These are phyloP conservation scores for Habrosyne pyritoides DNA, from an alignment of 2,888 invertebrate species.

Conservation along the genomic window DNA sequence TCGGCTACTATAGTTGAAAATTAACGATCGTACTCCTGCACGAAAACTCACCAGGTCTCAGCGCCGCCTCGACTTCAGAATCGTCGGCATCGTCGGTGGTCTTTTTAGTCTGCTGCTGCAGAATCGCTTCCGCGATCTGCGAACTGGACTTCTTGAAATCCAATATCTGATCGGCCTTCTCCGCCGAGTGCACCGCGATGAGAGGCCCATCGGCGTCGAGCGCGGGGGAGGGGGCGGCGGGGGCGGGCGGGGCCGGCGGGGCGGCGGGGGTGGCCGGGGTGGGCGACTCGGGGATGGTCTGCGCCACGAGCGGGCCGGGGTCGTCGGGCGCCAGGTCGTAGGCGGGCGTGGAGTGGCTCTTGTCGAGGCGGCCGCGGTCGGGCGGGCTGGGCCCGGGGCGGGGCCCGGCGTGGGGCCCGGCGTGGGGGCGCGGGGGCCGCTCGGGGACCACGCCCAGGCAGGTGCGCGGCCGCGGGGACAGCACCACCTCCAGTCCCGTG, in stretches of 20 bases:
- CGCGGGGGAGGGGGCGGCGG: slow-evolving; percentile 32
- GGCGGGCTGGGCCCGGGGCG: slow-evolving; percentile 17
- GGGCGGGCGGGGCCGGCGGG: no score
- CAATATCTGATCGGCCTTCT: slow-evolving; percentile 69
- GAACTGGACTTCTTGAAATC: slow-evolving; percentile 70
- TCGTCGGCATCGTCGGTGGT: not conserved
- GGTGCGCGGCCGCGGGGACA: slow-evolving; percentile 87
- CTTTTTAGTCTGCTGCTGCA: slow-evolving; percentile 37
- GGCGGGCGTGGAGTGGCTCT: slow-evolving; percentile 92
- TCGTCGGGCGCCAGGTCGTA: slow-evolving; percentile 83
- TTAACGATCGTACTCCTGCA: not conserved
- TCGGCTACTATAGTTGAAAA: no score
- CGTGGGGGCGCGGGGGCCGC: slow-evolving; percentile 10
- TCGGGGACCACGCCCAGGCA: slow-evolving; percentile 78
- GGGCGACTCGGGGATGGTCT: slow-evolving; percentile 68
- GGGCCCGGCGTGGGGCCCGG: slow-evolving; percentile 11
- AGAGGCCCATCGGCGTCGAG: slow-evolving; percentile 21
- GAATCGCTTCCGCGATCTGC: slow-evolving; percentile 66
- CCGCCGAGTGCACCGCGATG: slow-evolving; percentile 48
- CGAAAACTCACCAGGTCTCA: not conserved
- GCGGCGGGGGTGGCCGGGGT: slow-evolving; percentile 44
- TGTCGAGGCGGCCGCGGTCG: slow-evolving; percentile 85
- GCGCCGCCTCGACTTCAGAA: not conserved
- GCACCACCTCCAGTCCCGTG: slow-evolving; percentile 88
- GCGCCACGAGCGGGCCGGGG: slow-evolving; percentile 41